Percentiles rank a stretch among this genome's conserved stretches.
phyloP scores from a whole-genome alignment of 30 jellyfish, hydroid and myxozoan genomes.

The Haliclystus octoradiatus region DNA sequence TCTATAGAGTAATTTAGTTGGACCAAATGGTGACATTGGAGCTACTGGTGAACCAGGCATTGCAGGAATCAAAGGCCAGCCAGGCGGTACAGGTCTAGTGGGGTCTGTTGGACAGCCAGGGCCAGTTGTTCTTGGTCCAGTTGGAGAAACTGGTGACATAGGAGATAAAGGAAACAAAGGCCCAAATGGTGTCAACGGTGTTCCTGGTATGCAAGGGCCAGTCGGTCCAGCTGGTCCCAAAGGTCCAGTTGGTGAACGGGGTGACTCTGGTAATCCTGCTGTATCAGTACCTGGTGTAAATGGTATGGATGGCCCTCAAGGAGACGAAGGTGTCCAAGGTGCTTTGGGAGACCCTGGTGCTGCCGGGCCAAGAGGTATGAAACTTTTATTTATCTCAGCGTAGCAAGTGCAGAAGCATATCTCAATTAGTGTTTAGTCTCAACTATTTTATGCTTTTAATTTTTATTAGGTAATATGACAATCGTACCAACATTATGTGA shows the following conservation, averaged over 20 bases:
- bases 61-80: slow-evolving; percentile 32
- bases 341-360: slow-evolving; percentile 47
- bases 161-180: slow-evolving; percentile 43
- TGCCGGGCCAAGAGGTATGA: slow-evolving; percentile 37
- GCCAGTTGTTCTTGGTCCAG: slow-evolving; percentile 29
- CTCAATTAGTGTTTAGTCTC: too few species aligned
- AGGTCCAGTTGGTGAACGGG: slow-evolving; percentile 61
- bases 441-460: not conserved
- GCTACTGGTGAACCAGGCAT: not conserved
- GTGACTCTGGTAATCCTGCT: slow-evolving; percentile 43
- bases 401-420: too few species aligned
- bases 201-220: slow-evolving; percentile 71
- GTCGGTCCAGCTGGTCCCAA: slow-evolving; percentile 49
- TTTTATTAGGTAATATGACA: slow-evolving; percentile 22
- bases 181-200: slow-evolving; percentile 27
- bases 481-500: slow-evolving; percentile 23
- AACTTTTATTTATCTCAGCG: too few species aligned
- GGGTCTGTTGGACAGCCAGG: slow-evolving; percentile 38
- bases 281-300: slow-evolving; percentile 20
- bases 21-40: slow-evolving; percentile 28
- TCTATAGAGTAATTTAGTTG: too few species aligned
- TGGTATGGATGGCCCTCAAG: slow-evolving; percentile 68
- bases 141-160: slow-evolving; percentile 55
- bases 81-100: slow-evolving; percentile 54
- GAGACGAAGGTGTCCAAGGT: slow-evolving; percentile 24